Evolutionary conservation across 2,888 invertebrate genomes (phyloP).

Genomic region (Eristalis intricaria): DNA sequence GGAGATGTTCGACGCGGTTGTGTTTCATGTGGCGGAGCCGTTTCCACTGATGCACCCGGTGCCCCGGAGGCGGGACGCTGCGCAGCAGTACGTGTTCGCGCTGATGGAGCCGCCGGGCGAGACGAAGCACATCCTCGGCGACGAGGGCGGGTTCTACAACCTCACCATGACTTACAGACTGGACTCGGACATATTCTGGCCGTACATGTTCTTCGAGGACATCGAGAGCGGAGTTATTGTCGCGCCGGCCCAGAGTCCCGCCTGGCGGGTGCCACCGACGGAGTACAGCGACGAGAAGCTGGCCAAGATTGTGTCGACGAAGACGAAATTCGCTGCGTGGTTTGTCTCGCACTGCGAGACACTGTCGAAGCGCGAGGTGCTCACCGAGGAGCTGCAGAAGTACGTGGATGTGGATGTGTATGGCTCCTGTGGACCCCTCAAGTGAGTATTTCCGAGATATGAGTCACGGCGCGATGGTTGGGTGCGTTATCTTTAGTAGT

Average conservation of each 20-base stretch:
- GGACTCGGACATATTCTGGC: slow-evolving; percentile 82
- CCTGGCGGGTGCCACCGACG: slow-evolving; percentile 75
- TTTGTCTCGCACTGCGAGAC: slow-evolving; percentile 83
- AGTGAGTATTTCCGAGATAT: slow-evolving; percentile 73
- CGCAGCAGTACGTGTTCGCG: slow-evolving; percentile 83
- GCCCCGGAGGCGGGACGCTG: slow-evolving; percentile 78
- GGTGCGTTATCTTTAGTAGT: not conserved
- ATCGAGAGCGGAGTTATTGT: slow-evolving; percentile 74
- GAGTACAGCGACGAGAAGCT: slow-evolving; percentile 72
- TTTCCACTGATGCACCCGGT: slow-evolving; percentile 77
- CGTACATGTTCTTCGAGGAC: slow-evolving; percentile 80
- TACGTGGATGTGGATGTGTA: slow-evolving; percentile 85
- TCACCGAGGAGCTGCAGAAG: slow-evolving; percentile 82
- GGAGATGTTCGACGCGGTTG: slow-evolving; percentile 82
- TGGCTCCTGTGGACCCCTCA: slow-evolving; percentile 84
- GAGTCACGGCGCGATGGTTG: not conserved
- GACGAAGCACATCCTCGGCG: slow-evolving; percentile 77
- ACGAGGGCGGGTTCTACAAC: slow-evolving; percentile 82
- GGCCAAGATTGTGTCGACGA: slow-evolving; percentile 75
- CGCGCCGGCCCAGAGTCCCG: slow-evolving; percentile 75
- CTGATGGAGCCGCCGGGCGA: slow-evolving; percentile 81
- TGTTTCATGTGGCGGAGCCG: slow-evolving; percentile 82
- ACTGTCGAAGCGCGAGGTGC: slow-evolving; percentile 80
- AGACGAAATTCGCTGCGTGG: slow-evolving; percentile 83
- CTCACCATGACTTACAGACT: slow-evolving; percentile 83